Percentiles rank a stretch among this genome's conserved stretches.
Conservation (phyloP, 2,797 vertebrate genomes). For the Pseudochirops corinnae region DNA sequence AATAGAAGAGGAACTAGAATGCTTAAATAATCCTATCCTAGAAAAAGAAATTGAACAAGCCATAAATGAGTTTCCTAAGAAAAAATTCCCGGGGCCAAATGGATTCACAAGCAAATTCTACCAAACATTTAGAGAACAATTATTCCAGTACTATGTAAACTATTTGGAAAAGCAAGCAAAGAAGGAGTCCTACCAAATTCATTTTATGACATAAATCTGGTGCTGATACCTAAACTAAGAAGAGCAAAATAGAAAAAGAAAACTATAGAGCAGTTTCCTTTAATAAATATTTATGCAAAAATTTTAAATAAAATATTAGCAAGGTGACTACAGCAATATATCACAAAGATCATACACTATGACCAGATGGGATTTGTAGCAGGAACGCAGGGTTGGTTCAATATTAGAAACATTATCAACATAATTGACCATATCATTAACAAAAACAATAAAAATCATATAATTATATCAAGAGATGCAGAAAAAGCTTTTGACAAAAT, state of each 20-base stretch:
- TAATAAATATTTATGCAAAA: neutral
- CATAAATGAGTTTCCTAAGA: neutral
- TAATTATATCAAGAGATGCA: neutral
- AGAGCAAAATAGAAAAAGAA: neutral
- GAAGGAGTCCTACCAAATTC: neutral
- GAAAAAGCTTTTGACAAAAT: neutral
- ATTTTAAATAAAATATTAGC: neutral
- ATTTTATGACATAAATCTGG: neutral
- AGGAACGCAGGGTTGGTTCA: neutral
- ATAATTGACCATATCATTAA: neutral
- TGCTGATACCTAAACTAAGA: neutral
- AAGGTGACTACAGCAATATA: neutral
- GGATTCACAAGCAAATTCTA: neutral
- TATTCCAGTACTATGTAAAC: neutral
- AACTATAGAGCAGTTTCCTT: neutral
- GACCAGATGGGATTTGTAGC: neutral
- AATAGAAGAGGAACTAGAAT: neutral
- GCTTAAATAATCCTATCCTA: neutral
- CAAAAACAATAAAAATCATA: neutral
- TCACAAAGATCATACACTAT: neutral
- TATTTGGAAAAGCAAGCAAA: neutral
- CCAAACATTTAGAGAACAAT: neutral
- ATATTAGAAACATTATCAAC: neutral
- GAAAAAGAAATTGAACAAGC: neutral
- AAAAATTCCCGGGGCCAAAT: neutral